Base-by-base conservation (phyloP, 2,113 vertebrate species). In the Clarias batrachus region DNA sequence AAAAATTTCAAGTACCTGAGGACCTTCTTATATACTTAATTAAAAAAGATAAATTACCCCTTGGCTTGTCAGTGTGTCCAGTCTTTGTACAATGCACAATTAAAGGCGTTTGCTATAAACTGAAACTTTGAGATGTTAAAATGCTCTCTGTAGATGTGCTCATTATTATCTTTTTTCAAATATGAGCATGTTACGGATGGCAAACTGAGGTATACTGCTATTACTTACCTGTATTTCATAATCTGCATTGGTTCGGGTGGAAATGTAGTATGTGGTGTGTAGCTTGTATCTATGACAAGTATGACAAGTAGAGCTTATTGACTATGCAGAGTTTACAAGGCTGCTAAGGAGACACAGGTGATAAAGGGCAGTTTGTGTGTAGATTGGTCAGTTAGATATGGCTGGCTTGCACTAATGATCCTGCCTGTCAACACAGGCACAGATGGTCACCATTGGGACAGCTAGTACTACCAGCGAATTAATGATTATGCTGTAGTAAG, bases 361-460 rank as follows among this genome's bases (percentile, higher is more conserved):
- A 85, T 65, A 33, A 54, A 56, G 62, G 68, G 1, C 17, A 27
- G 62, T 37, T n/a, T 66, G n/a, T 63, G 27, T 79, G 60, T 66
- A 79, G 74, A 85, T 79, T 65, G 63, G 74, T 85, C 30, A 57
- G 77, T 33, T n/a, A 68, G 23, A 63, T 56, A 66, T 88, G 65
- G 73, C 73, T 68, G 80, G 71, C 57, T 80, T 87, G 57, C 63
- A 82, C 48, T 52, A 82, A 30, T 83, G 57, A 83, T 82, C 30
- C 13, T 70, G 30, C 56, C 48, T 66, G 56, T 86, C 84, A 84
- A 74, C 76, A 74, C 41, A 13, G 27, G n/a, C 54, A 33, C 81
- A 86, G 85, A 81, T 83, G 86, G 86, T 78, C 62, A 68, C 7
- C 60, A 71, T 27, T 13, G 17, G 33, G 73, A 78, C 68, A 84